Evolutionary conservation across 1,140 invertebrate genomes (phyloP).

Genomic region (Halesus radiatus): DNA sequence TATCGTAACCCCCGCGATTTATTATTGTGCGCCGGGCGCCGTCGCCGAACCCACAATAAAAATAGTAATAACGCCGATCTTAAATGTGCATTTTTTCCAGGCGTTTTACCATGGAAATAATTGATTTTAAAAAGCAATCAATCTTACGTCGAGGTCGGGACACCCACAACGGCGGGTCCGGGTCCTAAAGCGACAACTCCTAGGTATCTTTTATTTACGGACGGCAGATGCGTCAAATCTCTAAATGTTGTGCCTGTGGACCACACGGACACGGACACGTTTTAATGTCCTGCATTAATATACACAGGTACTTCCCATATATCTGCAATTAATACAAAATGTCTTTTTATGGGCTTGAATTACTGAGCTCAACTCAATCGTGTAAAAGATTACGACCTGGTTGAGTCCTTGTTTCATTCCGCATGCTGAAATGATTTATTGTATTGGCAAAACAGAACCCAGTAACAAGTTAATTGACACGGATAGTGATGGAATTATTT

Average conservation of each 20-base stretch:
- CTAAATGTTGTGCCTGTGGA: conserved; percentile 1
- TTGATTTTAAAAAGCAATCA: conserved; percentile 57
- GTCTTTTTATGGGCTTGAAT: too few species aligned
- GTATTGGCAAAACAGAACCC: too few species aligned
- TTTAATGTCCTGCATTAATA: background rate
- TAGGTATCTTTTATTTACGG: conserved; percentile 29
- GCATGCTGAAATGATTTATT: too few species aligned
- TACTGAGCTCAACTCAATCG: too few species aligned
- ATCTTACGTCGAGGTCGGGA: conserved; percentile 40
- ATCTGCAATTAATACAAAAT: background rate
- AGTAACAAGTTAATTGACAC: too few species aligned
- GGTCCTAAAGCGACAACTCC: conserved; percentile 26
- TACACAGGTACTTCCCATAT: too few species aligned
- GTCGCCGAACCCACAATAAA: conserved; percentile 36
- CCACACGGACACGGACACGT: conserved; percentile 24
- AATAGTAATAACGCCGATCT: conserved; percentile 35
- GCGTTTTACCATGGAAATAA: conserved; percentile 53
- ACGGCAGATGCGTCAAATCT: conserved; percentile 42
- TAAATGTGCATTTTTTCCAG: conserved; percentile 51
- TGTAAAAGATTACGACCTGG: too few species aligned
- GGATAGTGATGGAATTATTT: too few species aligned
- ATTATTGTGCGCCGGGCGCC: conserved; percentile 7
- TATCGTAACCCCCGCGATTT: conserved; percentile 20
- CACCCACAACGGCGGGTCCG: conserved; percentile 24
- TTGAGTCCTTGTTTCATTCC: too few species aligned